Base-by-base conservation (phyloP, 2,113 vertebrate species). In the Orycteropus afer region DNA sequence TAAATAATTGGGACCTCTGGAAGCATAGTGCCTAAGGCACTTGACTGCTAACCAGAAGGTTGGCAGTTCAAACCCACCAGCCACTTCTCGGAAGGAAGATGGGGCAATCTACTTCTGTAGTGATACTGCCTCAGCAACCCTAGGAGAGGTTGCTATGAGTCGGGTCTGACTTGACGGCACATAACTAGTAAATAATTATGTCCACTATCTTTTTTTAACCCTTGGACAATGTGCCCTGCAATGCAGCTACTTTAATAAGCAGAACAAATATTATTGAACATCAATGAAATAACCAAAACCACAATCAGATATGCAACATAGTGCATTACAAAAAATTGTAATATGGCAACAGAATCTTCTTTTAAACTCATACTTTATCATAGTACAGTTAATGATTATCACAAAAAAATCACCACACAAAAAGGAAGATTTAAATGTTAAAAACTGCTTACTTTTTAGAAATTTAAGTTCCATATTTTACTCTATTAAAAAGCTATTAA, bases 311-410 rank as follows among this genome's bases (percentile, higher is more conserved):
- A 84, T 76, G 90, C 81, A 96, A 77, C 73, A 84, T 61, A 97
- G 78, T 81, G 87, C 91, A 86, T 94, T 95, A 95, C 55, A 97
- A 86, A 53, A 6, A 59, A 97, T 93, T 77, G 77, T 93, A 86
- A 74, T 57, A 97, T 87, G 67, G 85, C 90, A 97, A 96, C 83
- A 97, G 45, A 93, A 97, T 80, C 92, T 22, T 92, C 93, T 92
- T 67, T 6, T 84, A 91, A 94, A 89, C 15, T 25, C 11, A 82
- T 13, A 91, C 8, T 86, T 34, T 49, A 86, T 13, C 37, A 67
- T 23, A 45, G 37, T 69, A 67, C 23, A 86, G 17, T 81, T 93
- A 78, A 84, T n/a, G 59, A 45, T 90, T 47, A 57, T 82, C 51
- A 87, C 17, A 77, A 89, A n/a, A 94, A 61, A 80, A 82, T 57